Conservation (phyloP, 2,888 invertebrate genomes). For the Erebia epiphron region DNA sequence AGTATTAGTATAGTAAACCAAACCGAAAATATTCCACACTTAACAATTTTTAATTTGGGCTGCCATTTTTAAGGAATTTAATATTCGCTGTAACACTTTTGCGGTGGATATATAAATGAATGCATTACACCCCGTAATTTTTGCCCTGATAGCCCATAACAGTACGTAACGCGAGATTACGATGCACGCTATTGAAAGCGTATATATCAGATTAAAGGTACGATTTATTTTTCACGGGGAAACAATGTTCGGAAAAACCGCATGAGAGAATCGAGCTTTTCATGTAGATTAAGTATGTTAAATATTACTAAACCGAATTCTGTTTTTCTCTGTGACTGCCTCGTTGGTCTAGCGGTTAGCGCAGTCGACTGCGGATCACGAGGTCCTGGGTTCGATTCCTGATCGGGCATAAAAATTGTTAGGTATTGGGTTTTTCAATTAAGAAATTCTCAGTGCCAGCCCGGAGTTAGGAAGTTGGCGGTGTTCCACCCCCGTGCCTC, state of each 20-base stretch:
- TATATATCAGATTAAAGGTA: slow-evolving; percentile 23
- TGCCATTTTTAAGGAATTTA: neutral
- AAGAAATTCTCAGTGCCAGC: too few species aligned
- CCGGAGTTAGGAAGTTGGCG: too few species aligned
- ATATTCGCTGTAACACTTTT: slow-evolving; percentile 6
- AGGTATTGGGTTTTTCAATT: too few species aligned
- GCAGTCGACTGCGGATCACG: too few species aligned
- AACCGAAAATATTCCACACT: neutral
- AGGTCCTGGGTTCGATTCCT: too few species aligned
- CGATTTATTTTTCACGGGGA: slow-evolving; percentile 11
- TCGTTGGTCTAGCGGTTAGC: too few species aligned
- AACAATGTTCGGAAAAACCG: slow-evolving; percentile 15
- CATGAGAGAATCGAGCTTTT: neutral
- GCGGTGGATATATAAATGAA: slow-evolving; percentile 5
- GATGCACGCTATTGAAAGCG: slow-evolving; percentile 15
- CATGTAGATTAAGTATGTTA: slow-evolving; percentile 2
- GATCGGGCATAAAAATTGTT: too few species aligned
- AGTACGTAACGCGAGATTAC: slow-evolving; percentile 11
- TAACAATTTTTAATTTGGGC: neutral
- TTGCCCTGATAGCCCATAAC: slow-evolving; percentile 11
- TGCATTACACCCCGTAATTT: slow-evolving; percentile 9
- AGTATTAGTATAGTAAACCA: neutral
- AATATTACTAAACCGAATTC: neutral
- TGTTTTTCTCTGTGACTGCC: too few species aligned
- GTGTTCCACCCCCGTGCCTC: too few species aligned